Base-by-base conservation (phyloP, 2,888 invertebrate genomes). In the Andrena praecox region DNA sequence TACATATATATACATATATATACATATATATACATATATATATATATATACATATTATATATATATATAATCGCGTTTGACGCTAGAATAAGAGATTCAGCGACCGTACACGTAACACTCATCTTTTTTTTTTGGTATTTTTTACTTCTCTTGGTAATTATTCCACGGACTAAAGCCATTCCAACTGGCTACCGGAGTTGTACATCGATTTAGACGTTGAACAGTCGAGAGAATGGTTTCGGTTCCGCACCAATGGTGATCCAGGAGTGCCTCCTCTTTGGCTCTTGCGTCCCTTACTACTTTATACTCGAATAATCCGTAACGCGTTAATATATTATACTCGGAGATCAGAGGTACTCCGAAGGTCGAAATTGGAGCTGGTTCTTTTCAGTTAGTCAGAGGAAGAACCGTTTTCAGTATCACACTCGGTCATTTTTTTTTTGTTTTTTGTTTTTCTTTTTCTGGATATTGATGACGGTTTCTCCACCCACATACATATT, bases 121-220 rank as follows among this genome's bases (percentile, higher is more conserved):
- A 71, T 66, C 16, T 54, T 52, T 59, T 52, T 64, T 72, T 54
- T 3, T 54, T 31, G 29, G 27, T 29, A 42, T 67, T n/a, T 52
- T 67, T 20, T 69, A 24, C 31, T 20, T 24, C 10, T 12, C 71
- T 82, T 68, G n/a, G 20, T 62, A 35, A 31, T 63, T 59, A n/a
- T 48, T 56, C 16, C 3, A 54, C 12, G 12, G 56, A n/a, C 42
- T 72, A 75, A 77, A 70, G 72, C 64, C 60, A 66, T 62, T 20
- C 56, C 48, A 77, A 69, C n/a, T 27, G 31, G 27, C 79, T 68
- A 78, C 69, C 70, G 42, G 27, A 71, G 62, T 71, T 59, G 68
- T 75, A 87, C 48, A 77, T 85, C 77, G 54, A 67, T 74, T 64
- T 52, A 69, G 66, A 78, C 59, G 48, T 62, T 66, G 66, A 16